phyloP scores from a whole-genome alignment of 2,888 invertebrate genomes.

The Merodon equestris region DNA sequence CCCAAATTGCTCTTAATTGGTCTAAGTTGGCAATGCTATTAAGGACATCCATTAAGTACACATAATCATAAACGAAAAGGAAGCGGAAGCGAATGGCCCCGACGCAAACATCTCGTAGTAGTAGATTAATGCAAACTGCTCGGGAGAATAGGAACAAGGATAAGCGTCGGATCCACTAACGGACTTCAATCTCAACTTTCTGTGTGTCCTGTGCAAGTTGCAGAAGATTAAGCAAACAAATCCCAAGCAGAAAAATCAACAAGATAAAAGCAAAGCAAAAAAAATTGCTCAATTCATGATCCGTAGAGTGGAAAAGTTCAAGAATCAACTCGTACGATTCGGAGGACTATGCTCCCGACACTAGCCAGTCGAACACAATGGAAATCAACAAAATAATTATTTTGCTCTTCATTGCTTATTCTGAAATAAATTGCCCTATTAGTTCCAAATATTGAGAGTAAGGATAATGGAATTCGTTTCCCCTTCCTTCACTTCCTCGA shows the following conservation, averaged over 20 bases:
- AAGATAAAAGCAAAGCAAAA: neutral
- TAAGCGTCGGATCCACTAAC: neutral
- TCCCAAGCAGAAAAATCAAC: slow-evolving; percentile 20
- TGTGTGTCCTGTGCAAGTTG: neutral
- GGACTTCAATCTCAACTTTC: neutral
- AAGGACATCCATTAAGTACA: too few species aligned
- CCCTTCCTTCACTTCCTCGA: neutral
- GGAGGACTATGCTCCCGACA: too few species aligned
- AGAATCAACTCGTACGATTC: slow-evolving; percentile 2
- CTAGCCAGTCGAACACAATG: too few species aligned
- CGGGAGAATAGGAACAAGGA: slow-evolving; percentile 10
- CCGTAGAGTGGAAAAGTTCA: neutral
- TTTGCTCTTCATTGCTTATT: slow-evolving; percentile 51
- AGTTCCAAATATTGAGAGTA: slow-evolving; percentile 54
- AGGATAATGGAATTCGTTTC: slow-evolving; percentile 45
- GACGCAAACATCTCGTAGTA: too few species aligned
- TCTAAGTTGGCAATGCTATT: too few species aligned
- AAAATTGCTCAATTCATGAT: neutral
- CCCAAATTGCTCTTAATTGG: too few species aligned
- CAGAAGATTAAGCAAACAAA: slow-evolving; percentile 22
- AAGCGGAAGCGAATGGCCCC: too few species aligned
- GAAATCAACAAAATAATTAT: slow-evolving; percentile 34
- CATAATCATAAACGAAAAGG: too few species aligned
- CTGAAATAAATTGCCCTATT: slow-evolving; percentile 60
- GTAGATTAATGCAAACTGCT: slow-evolving; percentile 24